Evolutionary conservation across 2,797 vertebrate species (phyloP), one percentile per base, ranked within the genome.

Genomic region (Sparus aurata): DNA sequence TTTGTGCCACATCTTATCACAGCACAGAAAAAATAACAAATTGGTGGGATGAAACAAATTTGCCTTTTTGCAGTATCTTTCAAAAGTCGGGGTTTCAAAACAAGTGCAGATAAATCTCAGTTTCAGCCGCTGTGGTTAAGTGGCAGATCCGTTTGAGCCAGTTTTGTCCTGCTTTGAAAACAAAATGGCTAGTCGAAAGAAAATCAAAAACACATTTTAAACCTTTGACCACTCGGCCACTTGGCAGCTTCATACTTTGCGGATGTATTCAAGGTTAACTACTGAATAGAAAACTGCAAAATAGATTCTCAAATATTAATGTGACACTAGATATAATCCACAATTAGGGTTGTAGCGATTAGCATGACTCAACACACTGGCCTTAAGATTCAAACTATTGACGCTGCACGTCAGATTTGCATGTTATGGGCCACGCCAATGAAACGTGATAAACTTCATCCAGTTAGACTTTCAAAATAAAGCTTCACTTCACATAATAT

Each of bases 41-140:
- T 30, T 46, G 12, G 15, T 55, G 20, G 22, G 23, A 73, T 65
- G 5, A 78, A 69, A 73, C 9, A 57, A 5, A 61, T 73, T 67
- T 63, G 22, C 45, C 43, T 82, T 69, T 60, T 57, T 34, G 27
- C 45, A 47, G 18, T 62, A 1, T 17, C 30, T 34, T 69, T 52
- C 5, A 69, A 45, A 25, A 34, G 11, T 3, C 3, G 4, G 9
- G 1, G 34, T 8, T 20, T 66, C 12, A 45, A 27, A 68, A 72
- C 30, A 9, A 41, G n/a, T 59, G 0, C 22, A 75, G 46, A 63
- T 52, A 49, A 57, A 73, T 55, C 16, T 58, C n/a, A 61, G 3
- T 47, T 63, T 57, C 17, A 60, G 41, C 18, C 15, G 22, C 57
- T 73, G 67, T 54, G 23, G 18, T 34, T 13, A 47, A 34, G 2